These are phyloP conservation scores for Mus minutoides DNA, from an alignment of 2,797 vertebrate genomes.

Conservation along the genomic window DNA sequence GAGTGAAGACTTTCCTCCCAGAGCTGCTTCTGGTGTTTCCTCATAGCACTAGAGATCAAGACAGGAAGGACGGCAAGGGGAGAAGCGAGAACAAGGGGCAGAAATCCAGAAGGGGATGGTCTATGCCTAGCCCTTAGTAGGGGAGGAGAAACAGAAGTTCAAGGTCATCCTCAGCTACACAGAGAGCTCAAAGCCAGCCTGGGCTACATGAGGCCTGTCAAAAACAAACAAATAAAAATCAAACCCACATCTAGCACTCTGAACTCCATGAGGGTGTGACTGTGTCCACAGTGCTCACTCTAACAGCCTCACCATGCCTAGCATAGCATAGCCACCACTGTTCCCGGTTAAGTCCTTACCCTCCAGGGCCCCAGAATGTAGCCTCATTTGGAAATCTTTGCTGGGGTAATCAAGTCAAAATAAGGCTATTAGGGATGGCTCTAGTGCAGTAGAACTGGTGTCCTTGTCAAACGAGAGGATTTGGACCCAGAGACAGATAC, in stretches of 20 bases:
- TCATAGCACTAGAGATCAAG: background rate
- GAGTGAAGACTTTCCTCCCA: background rate
- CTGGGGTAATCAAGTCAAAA: constrained; percentile 23
- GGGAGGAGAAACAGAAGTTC: background rate
- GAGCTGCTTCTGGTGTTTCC: background rate
- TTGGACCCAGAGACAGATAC: background rate
- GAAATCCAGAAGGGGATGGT: background rate
- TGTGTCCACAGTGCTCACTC: background rate
- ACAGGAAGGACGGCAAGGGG: background rate
- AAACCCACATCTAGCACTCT: background rate
- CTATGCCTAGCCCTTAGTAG: background rate
- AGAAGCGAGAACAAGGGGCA: background rate
- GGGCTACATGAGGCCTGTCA: background rate
- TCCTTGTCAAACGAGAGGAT: background rate
- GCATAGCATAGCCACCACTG: background rate
- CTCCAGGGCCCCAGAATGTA: background rate
- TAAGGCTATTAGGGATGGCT: background rate
- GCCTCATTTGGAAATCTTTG: constrained; percentile 34
- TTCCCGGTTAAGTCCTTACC: background rate
- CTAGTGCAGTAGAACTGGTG: background rate
- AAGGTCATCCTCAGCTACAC: background rate
- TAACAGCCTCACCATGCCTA: background rate
- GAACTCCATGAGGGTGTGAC: background rate
- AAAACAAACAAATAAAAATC: background rate
- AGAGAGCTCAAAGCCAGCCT: background rate